phyloP scores from a whole-genome alignment of 2,888 invertebrate genomes.

The Eristalinus sepulchralis region DNA sequence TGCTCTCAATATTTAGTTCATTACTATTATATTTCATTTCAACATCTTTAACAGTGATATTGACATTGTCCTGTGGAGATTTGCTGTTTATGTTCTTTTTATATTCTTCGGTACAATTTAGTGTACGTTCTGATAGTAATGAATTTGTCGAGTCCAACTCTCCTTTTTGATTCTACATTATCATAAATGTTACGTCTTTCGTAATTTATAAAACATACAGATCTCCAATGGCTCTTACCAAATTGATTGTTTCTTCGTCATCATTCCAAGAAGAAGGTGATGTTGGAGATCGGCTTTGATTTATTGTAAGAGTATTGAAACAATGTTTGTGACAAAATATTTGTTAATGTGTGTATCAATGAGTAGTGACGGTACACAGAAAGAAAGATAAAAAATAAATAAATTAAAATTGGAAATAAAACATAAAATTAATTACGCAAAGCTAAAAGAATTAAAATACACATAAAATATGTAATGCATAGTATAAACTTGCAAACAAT shows the following conservation, averaged over 20 bases:
- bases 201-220: constrained; percentile 40
- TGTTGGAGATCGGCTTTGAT: constrained; percentile 79
- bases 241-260: constrained; percentile 79
- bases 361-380: constrained; percentile 44
- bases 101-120: constrained; percentile 48
- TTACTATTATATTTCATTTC: constrained; percentile 93
- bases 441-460: constrained; percentile 24
- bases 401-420: constrained; percentile 41
- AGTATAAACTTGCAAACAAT: constrained; percentile 18
- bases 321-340: constrained; percentile 26
- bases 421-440: constrained; percentile 34
- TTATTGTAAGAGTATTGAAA: constrained; percentile 48
- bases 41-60: constrained; percentile 82
- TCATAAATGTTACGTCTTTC: constrained; percentile 49
- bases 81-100: constrained; percentile 33
- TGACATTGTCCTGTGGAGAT: constrained; percentile 37
- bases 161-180: constrained; percentile 76
- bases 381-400: constrained; percentile 62
- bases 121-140: constrained; percentile 46
- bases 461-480: not conserved
- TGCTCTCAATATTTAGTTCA: constrained; percentile 92
- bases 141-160: constrained; percentile 74
- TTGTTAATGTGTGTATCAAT: constrained; percentile 65
- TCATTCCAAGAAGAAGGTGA: constrained; percentile 81
- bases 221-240: constrained; percentile 75